These are phyloP conservation scores for Temnothorax nylanderi DNA, from an alignment of 1,140 invertebrate genomes.

Conservation along the genomic window DNA sequence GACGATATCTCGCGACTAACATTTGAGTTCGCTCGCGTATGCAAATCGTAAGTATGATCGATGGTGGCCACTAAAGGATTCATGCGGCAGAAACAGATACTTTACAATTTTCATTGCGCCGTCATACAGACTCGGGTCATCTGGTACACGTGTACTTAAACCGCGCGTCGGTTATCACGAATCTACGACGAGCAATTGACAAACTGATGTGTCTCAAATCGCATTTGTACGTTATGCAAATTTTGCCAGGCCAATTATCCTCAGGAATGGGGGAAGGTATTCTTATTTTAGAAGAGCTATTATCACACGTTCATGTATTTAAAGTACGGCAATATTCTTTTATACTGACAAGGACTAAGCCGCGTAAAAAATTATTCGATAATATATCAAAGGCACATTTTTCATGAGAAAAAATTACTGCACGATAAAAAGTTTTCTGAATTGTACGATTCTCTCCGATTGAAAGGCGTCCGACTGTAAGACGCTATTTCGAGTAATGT, in stretches of 20 bases:
- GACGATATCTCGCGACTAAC: conserved; percentile 51
- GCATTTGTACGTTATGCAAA: conserved; percentile 22
- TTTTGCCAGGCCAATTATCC: not conserved
- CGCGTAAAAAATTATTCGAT: not conserved
- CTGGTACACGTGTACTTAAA: conserved; percentile 34
- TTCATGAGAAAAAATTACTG: not conserved
- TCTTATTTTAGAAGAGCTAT: not conserved
- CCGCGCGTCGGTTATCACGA: not conserved
- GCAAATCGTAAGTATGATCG: conserved; percentile 57
- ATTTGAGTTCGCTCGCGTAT: conserved; percentile 36
- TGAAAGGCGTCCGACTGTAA: not conserved
- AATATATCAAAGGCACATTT: not conserved
- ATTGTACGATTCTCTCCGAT: not conserved
- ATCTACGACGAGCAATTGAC: conserved; percentile 6
- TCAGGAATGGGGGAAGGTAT: not conserved
- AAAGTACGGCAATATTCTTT: not conserved
- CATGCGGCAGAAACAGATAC: conserved; percentile 34
- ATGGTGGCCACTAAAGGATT: conserved; percentile 41
- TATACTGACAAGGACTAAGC: not conserved
- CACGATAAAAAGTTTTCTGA: not conserved
- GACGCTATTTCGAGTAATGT: not conserved
- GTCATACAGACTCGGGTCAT: conserved; percentile 15
- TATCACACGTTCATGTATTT: not conserved
- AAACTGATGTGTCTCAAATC: not conserved
- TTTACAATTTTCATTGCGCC: conserved; percentile 47